Base-by-base conservation (phyloP, 2,113 vertebrate genomes). In the Numenius arquata region DNA sequence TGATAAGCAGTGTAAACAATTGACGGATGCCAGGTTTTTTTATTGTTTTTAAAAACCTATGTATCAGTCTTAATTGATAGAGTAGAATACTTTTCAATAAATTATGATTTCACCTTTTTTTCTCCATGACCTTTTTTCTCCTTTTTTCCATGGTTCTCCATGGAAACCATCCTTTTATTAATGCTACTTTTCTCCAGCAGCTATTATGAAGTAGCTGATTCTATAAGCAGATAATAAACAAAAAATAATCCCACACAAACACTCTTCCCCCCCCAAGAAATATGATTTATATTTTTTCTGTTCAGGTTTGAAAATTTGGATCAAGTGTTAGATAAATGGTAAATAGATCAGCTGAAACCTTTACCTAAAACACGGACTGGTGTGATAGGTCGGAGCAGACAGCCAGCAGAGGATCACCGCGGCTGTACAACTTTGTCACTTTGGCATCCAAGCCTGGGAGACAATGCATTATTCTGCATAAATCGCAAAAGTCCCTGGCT, bases 1-100 rank as follows among this genome's bases (percentile, higher is more conserved):
- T 96, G 95, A 75, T 90, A 90, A 95, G 77, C 92, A 95, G 81
- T 88, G 94, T 89, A 96, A 98, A 97, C 96, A 97, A 75, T 73
- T 96, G 96, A 93, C 94, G 90, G 72, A 90, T 97, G 94, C 88
- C 88, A 87, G 41, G 15, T 53, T 67, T 11, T 14, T 29, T 30
- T 52, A 81, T 89, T 81, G 30, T 85, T 83, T 96, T 88, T 48
- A 18, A 80, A 79, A 92, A 43, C 30, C 63, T 88, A 41, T 79
- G 16, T 88, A 68, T 92, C 88, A 89, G 50, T 78, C 82, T 91
- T 65, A 92, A 92, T n/a, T 95, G 91, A 92, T 82, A 43, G 95
- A 89, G 30, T 72, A 89, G 89, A 78, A 86, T 47, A 48, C 36
- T 95, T 88, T 87, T 83, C 52, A 27, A 77, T 94, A 92, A 91